A percentile compares a stretch with the other conserved stretches of the same genome.
Evolutionary conservation across 1,140 invertebrate genomes (phyloP).

Genomic region (Augochlora pura): DNA sequence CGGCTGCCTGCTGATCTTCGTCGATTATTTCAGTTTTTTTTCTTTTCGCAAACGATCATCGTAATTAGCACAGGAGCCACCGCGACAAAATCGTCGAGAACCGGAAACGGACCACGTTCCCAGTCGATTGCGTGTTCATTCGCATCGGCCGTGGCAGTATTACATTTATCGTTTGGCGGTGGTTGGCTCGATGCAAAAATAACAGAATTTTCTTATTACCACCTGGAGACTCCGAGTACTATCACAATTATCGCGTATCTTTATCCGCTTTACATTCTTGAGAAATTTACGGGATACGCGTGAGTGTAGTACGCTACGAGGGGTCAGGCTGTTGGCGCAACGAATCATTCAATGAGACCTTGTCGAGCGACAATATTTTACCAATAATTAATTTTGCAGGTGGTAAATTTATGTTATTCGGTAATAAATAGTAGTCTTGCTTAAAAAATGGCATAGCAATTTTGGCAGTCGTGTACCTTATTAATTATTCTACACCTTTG

Average conservation of each 20-base stretch:
- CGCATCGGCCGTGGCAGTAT: conserved; percentile 35
- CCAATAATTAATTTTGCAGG: no score
- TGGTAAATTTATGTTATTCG: no score
- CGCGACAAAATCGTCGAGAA: background rate
- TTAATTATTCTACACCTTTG: background rate
- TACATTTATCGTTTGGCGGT: conserved; percentile 15
- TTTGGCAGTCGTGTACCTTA: background rate
- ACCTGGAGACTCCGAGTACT: no score
- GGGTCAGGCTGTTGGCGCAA: no score
- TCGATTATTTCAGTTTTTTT: background rate
- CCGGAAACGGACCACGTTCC: background rate
- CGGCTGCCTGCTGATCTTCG: background rate
- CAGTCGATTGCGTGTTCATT: conserved; percentile 9
- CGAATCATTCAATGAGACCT: no score
- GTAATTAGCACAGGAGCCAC: background rate
- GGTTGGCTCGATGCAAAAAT: conserved; percentile 40
- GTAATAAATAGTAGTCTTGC: no score
- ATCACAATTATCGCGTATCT: no score
- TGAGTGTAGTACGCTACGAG: no score
- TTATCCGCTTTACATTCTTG: no score
- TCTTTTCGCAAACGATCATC: background rate
- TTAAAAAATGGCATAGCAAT: no score
- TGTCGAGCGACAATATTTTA: no score
- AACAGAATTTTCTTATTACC: background rate
- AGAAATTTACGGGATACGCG: no score